Conservation (phyloP, 2,797 vertebrate species). For the Natrix natrix region DNA sequence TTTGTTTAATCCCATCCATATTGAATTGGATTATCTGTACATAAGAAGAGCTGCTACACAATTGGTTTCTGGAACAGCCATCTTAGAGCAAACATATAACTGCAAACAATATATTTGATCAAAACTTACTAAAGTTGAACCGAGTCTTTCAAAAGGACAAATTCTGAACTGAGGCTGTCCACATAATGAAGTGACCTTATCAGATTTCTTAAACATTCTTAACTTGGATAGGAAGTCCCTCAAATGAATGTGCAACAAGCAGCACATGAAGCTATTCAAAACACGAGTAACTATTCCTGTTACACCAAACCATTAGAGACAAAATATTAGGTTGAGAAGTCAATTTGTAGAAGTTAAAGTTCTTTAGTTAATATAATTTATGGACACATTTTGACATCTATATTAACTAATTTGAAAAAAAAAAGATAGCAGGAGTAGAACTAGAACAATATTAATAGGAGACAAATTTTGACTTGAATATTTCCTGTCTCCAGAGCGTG, state of each 20-base stretch:
- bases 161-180: neutral
- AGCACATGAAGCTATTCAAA: neutral
- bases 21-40: neutral
- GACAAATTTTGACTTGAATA: neutral
- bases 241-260: neutral
- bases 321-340: neutral
- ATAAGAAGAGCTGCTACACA: neutral
- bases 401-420: neutral
- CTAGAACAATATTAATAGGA: neutral
- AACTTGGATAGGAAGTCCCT: slow-evolving; percentile 19
- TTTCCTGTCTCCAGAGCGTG: neutral
- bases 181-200: slow-evolving; percentile 28
- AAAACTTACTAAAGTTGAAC: neutral
- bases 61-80: neutral
- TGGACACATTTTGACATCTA: neutral
- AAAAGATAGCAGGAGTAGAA: neutral
- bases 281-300: neutral
- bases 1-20: neutral
- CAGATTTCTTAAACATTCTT: slow-evolving; percentile 25
- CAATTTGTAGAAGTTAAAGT: neutral
- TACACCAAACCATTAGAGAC: neutral
- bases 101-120: neutral
- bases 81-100: neutral
- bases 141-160: slow-evolving; percentile 20
- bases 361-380: neutral